These are phyloP conservation scores for Labroides dimidiatus DNA, from an alignment of 2,797 vertebrate species.

Conservation along the genomic window DNA sequence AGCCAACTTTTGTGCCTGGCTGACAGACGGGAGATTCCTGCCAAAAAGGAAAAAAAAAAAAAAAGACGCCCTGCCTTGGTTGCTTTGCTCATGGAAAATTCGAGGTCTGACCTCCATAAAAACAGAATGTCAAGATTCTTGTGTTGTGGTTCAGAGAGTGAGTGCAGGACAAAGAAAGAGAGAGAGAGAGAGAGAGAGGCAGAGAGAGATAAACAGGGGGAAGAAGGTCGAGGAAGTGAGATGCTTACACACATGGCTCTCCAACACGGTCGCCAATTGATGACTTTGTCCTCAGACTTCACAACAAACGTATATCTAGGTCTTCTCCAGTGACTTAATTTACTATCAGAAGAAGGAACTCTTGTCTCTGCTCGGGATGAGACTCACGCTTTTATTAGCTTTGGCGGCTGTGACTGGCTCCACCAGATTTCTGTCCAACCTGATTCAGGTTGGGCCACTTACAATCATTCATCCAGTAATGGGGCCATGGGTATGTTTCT, in stretches of 20 bases:
- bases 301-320: too few species aligned
- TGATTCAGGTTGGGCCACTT: not conserved
- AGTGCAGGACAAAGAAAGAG: not conserved
- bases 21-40: conserved; percentile 46
- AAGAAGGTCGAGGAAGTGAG: not conserved
- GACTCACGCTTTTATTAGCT: too few species aligned
- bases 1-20: conserved; percentile 62
- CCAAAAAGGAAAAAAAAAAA: conserved; percentile 62
- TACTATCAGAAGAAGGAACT: not conserved
- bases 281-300: not conserved
- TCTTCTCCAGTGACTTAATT: not conserved
- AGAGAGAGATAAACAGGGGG: conserved; percentile 1
- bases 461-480: not conserved
- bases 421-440: too few species aligned
- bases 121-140: conserved; percentile 36
- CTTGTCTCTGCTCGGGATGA: not conserved
- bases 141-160: conserved; percentile 14
- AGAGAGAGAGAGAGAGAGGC: not conserved
- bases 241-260: not conserved
- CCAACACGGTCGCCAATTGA: not conserved
- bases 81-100: conserved; percentile 72
- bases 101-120: conserved; percentile 35
- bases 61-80: conserved; percentile 23
- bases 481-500: not conserved
- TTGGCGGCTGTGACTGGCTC: too few species aligned